phyloP scores from a whole-genome alignment of 2,113 vertebrate species.

The Amazona vittata region DNA sequence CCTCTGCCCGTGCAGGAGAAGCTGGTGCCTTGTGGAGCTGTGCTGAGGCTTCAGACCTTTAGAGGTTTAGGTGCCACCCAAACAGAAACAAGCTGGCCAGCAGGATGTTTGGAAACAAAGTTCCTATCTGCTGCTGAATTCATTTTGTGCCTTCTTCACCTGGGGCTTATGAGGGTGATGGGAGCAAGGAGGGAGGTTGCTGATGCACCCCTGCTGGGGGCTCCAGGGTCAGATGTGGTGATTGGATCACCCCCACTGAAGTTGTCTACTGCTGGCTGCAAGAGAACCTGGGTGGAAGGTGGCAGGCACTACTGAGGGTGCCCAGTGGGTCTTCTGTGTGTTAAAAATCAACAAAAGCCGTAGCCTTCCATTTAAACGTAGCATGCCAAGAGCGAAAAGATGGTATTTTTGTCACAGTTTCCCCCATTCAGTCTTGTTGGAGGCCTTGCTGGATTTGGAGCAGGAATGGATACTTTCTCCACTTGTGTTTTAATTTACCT shows the following conservation, averaged over 20 bases:
- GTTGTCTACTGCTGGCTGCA: fast-evolving
- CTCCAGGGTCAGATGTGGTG: background rate
- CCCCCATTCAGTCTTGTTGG: background rate
- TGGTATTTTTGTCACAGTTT: background rate
- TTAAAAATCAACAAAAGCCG: background rate
- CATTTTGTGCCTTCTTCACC: background rate
- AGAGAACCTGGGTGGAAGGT: background rate
- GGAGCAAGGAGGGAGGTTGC: background rate
- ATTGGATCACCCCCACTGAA: fast-evolving
- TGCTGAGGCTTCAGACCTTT: background rate
- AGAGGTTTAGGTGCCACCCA: background rate
- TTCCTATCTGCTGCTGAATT: background rate
- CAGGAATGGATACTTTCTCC: background rate
- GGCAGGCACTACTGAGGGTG: background rate
- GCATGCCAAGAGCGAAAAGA: background rate
- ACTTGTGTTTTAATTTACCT: background rate
- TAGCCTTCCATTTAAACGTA: background rate
- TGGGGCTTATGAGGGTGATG: background rate
- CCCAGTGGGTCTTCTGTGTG: background rate
- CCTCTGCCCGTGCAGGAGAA: background rate
- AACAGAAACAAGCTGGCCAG: background rate
- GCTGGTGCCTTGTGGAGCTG: background rate
- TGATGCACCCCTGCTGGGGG: fast-evolving
- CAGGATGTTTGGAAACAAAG: background rate
- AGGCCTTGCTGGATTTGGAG: background rate